A percentile compares a stretch with the other conserved stretches of the same genome.
Evolutionary conservation across 2,888 invertebrate species (phyloP).

Genomic region (Drosophila basisetae): DNA sequence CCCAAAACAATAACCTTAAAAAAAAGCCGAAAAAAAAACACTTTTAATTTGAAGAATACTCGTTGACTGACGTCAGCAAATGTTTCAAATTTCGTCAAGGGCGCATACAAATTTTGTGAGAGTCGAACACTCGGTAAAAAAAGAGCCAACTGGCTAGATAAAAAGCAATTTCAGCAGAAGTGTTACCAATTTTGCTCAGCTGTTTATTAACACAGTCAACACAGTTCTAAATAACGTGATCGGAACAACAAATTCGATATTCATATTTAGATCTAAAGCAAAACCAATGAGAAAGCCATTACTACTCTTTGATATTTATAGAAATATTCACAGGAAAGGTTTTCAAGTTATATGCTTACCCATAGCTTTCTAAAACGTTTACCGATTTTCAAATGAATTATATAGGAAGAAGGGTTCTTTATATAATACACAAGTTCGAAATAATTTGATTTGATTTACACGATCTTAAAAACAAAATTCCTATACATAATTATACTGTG

Average conservation of each 20-base stretch:
- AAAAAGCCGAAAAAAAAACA: neutral
- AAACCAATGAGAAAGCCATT: neutral
- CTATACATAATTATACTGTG: neutral
- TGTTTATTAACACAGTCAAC: neutral
- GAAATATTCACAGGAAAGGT: neutral
- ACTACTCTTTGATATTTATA: neutral
- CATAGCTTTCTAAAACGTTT: neutral
- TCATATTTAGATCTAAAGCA: too few species aligned
- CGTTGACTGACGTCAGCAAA: constrained; percentile 50
- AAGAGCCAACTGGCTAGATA: neutral
- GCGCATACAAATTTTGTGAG: constrained; percentile 2
- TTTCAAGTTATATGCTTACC: neutral
- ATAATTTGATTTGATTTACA: neutral
- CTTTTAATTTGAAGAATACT: constrained; percentile 5
- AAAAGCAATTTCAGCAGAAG: neutral
- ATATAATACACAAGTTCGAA: neutral
- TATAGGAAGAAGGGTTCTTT: neutral
- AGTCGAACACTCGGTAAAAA: neutral
- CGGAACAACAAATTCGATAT: neutral
- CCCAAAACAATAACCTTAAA: constrained; percentile 4
- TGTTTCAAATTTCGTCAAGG: constrained; percentile 19
- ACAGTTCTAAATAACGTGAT: neutral
- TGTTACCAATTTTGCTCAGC: neutral
- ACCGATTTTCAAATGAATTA: neutral
- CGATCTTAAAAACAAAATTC: neutral